Percentiles rank a stretch among this genome's conserved stretches.
These are phyloP conservation scores for Rotaria macrura DNA, from an alignment of 2,888 invertebrate species.

Conservation along the genomic window DNA sequence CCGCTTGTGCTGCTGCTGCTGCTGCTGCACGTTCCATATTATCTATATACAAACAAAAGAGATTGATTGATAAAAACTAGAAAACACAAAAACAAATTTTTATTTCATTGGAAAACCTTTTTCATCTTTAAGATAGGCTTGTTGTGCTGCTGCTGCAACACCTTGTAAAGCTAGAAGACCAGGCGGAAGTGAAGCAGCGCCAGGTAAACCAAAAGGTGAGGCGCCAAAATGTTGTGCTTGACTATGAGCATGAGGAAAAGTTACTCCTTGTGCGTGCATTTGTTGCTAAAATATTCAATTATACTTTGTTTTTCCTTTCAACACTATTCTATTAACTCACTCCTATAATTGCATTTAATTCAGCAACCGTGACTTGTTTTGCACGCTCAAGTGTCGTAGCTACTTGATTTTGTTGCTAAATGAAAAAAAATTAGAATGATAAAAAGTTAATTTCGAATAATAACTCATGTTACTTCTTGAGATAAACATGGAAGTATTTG, in stretches of 20 bases:
- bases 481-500: constrained; percentile 90
- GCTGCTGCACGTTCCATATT: not conserved
- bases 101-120: constrained; percentile 38
- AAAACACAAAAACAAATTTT: not conserved
- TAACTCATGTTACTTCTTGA: constrained; percentile 36
- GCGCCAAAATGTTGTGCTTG: constrained; percentile 26
- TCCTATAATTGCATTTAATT: constrained; percentile 88
- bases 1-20: not conserved
- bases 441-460: not conserved
- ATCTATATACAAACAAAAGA: no score
- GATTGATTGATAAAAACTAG: no score
- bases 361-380: constrained; percentile 90
- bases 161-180: constrained; percentile 40
- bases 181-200: constrained; percentile 37
- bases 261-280: constrained; percentile 21
- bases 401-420: constrained; percentile 82
- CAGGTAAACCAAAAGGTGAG: constrained; percentile 21
- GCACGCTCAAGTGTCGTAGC: constrained; percentile 88
- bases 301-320: not conserved
- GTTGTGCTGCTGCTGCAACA: constrained; percentile 38
- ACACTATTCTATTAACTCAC: constrained; percentile 59
- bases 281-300: not conserved
- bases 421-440: not conserved
- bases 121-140: constrained; percentile 41
- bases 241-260: constrained; percentile 28